Base-by-base conservation (phyloP, 2,888 invertebrate species). In the Meliscaeva auricollis region DNA sequence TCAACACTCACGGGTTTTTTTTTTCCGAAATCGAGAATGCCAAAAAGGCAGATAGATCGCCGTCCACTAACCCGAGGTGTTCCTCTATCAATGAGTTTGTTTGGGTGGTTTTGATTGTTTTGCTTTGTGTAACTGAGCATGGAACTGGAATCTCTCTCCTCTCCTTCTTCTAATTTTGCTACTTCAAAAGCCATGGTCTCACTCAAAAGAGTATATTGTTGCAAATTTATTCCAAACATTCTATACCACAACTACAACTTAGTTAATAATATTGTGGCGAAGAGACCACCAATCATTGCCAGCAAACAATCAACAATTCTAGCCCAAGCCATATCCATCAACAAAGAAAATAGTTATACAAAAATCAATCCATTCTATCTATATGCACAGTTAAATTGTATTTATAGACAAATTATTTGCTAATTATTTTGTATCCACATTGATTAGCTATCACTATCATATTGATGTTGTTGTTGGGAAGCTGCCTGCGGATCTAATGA, bases 401-500 rank as follows among this genome's bases (percentile, higher is more conserved):
- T 22, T 0, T 17, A n/a, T 1, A 30, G 3, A n/a, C 73, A 74
- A 22, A 62, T 17, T 60, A 44, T 74, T 73, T 74, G 64, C 74
- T 78, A 83, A 83, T 78, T 83, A 78, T 68, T 83, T 83, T 44
- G 41, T 50, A 74, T 66, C 32, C 15, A 62, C 68, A 50, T 3
- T 60, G 38, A 38, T 50, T 38, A 38, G n/a, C 30, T 17, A 30
- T 30, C 1, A 15, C 30, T 30, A 20, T n/a, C 3, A 26, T 41
- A 4, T 41, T 13, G 13, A 3, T 41, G n/a, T 30, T 56, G 32
- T 44, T 58, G 72, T 32, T 30, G 38, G 3, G 6, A 54, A 58
- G 38, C n/a, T 32, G 22, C 48, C 62, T 60, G 32, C 68, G 66
- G 70, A 79, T 84, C 58, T 79, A 84, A 84, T 84, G 79, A 74